Base-by-base conservation (phyloP, 2,113 vertebrate species). In the Cyanoramphus novaezelandiae region DNA sequence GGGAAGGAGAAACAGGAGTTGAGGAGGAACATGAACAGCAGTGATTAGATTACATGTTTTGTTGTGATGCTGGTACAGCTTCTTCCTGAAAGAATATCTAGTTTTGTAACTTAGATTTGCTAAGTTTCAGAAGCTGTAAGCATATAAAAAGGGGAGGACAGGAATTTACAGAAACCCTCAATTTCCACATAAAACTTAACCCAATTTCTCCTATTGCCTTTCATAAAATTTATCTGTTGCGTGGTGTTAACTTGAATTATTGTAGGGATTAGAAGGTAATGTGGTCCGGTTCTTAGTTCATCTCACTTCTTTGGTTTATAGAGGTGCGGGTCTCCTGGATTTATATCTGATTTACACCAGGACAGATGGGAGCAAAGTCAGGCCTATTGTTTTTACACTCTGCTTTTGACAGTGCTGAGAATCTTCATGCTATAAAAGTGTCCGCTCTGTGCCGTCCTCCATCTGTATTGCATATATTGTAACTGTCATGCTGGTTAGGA, bases 391-490 rank as follows among this genome's bases (percentile, higher is more conserved):
- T 94, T 92, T 95, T 82, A 29, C 46, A 53, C 59, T 94, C 49
- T 63, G 59, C 41, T 77, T 93, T 88, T 94, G 93, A 96, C 90
- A 95, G 46, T 60, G 71, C 82, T 88, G 82, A 96, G 95, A 95
- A 94, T 92, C 93, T 95, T 95, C 69, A 41, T 41, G 62, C 96
- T 79, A 74, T 94, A 88, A 95, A 96, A 95, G 87, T 88, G 94
- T 97, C 95, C 6, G 10, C 1, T 2, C 93, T 94, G 71, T 84
- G 88, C 94, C 1, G 4, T 63, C 67, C 86, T 83, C 92, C 94
- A 97, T 96, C 85, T 97, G 94, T 70, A 81, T 67, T 93, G 64
- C 93, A 96, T 94, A 95, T 94, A 96, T 90, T 90, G 75, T 88
- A 59, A 93, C 75, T 95, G 92, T 95, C 93, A 37, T 67, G 90